Conservation (phyloP, 2,888 invertebrate genomes). For the Nemotelus nigrinus region DNA sequence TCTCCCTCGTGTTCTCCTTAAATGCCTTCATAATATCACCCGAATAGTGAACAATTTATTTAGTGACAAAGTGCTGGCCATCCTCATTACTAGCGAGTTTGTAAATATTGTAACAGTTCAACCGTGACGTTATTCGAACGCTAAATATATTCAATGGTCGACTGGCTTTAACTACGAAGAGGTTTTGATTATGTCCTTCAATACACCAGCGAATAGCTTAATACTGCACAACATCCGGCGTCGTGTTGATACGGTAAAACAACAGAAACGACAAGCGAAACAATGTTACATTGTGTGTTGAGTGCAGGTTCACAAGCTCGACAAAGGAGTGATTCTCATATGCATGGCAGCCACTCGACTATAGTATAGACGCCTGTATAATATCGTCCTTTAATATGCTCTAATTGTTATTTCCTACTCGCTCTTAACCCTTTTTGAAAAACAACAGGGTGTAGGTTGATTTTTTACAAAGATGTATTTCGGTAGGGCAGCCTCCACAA, state of each 20-base stretch:
- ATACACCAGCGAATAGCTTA: slow-evolving; percentile 36
- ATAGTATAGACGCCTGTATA: slow-evolving; percentile 36
- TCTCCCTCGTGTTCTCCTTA: no score
- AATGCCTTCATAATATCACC: no score
- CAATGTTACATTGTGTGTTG: slow-evolving; percentile 1
- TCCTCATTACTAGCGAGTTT: slow-evolving; percentile 20
- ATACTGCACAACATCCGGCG: slow-evolving; percentile 7
- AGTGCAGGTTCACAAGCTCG: slow-evolving; percentile 25
- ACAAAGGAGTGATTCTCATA: slow-evolving; percentile 37
- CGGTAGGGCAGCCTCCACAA: not conserved
- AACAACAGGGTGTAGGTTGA: not conserved
- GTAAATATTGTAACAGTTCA: slow-evolving; percentile 50
- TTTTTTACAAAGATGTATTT: slow-evolving; percentile 16
- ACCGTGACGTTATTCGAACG: slow-evolving; percentile 55
- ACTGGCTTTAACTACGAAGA: slow-evolving; percentile 57
- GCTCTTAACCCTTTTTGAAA: not conserved
- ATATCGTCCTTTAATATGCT: slow-evolving; percentile 36
- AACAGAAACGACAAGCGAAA: slow-evolving; percentile 31
- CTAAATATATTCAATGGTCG: slow-evolving; percentile 60
- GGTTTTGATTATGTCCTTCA: slow-evolving; percentile 51
- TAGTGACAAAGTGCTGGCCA: slow-evolving; percentile 21
- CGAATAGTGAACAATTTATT: not conserved
- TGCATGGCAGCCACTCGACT: slow-evolving; percentile 22
- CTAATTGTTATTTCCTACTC: slow-evolving; percentile 42
- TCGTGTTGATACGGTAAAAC: not conserved